A percentile compares a stretch with the other conserved stretches of the same genome.
phyloP scores from a whole-genome alignment of 2,888 invertebrate genomes.

The Zonitis immaculata region DNA sequence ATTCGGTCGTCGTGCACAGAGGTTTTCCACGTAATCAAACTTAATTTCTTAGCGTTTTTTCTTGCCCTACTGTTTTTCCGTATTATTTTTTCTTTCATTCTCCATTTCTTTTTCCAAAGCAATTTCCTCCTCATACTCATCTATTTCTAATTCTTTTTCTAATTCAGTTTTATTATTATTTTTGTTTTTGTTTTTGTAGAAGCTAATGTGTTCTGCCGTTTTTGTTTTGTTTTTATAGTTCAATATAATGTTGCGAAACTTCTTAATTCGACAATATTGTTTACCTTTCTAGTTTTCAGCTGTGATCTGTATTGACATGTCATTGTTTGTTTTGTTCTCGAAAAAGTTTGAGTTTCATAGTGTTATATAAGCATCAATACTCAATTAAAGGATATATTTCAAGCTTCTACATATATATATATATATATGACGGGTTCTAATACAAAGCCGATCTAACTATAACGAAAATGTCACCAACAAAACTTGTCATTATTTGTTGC shows the following conservation, averaged over 20 bases:
- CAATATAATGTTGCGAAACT: background rate
- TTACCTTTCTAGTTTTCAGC: background rate
- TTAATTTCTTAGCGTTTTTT: slow-evolving; percentile 26
- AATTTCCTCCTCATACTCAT: too few species aligned
- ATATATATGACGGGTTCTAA: background rate
- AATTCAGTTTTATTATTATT: background rate
- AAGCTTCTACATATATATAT: background rate
- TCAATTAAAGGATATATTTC: background rate
- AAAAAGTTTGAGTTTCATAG: background rate
- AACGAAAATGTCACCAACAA: too few species aligned
- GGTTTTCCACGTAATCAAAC: slow-evolving; percentile 37
- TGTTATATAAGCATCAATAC: background rate
- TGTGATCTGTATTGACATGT: slow-evolving; percentile 1
- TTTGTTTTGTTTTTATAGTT: background rate
- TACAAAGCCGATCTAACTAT: too few species aligned
- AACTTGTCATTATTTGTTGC: too few species aligned
- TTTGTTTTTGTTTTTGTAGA: background rate
- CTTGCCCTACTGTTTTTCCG: too few species aligned
- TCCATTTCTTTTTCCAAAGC: too few species aligned
- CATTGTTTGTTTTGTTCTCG: background rate
- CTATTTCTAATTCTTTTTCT: background rate
- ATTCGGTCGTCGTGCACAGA: slow-evolving; percentile 22
- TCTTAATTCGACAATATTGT: background rate
- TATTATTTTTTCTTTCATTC: slow-evolving; percentile 4
- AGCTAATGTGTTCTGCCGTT: background rate